These are phyloP conservation scores for Brachypteracias leptosomus DNA, from an alignment of 2,113 vertebrate genomes.

Conservation along the genomic window DNA sequence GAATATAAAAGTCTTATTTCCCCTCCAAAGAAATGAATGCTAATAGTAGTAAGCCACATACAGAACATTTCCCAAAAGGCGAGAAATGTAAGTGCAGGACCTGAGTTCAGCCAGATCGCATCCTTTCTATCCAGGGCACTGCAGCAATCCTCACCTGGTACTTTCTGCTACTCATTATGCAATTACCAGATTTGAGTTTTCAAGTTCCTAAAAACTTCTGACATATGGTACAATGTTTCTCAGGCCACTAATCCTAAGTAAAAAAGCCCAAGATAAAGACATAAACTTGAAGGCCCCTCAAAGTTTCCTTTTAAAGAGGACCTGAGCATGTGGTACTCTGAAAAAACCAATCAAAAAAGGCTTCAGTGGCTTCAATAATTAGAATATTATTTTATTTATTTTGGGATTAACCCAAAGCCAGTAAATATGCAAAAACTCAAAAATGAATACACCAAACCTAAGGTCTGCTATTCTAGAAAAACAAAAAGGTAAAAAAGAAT, in stretches of 20 bases:
- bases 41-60: background rate
- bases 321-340: background rate
- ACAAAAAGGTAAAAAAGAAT: background rate
- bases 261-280: background rate
- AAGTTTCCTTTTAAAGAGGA: constrained; percentile 69
- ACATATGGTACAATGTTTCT: constrained; percentile 56
- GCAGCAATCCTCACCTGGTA: constrained; percentile 63
- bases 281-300: background rate
- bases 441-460: background rate
- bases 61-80: background rate
- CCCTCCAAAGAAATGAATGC: background rate
- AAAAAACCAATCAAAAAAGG: constrained; percentile 55
- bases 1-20: background rate
- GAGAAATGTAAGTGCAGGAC: background rate
- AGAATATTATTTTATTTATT: background rate
- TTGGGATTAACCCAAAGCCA: background rate
- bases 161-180: constrained; percentile 81
- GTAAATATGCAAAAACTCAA: background rate
- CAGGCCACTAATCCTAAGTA: background rate
- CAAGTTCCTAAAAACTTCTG: constrained; percentile 76
- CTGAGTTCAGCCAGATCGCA: background rate
- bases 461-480: background rate
- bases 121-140: background rate
- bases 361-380: background rate
- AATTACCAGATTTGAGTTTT: constrained; percentile 79